phyloP scores from a whole-genome alignment of 2,113 vertebrate species.

The Carassius gibelio region DNA sequence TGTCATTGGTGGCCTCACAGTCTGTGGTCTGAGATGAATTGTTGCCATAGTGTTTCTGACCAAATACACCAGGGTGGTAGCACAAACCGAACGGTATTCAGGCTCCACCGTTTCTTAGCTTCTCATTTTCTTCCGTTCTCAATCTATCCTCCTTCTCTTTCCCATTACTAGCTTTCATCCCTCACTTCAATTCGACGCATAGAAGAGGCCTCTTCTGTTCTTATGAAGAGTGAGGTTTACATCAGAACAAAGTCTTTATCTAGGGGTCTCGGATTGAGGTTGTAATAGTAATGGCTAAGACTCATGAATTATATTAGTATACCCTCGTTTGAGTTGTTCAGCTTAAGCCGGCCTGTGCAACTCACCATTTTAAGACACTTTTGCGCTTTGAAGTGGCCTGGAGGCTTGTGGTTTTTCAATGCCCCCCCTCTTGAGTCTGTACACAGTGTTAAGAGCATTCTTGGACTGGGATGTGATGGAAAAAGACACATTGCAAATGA shows the following conservation, averaged over 20 bases:
- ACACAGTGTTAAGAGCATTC: slow-evolving; percentile 39
- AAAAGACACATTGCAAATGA: slow-evolving; percentile 27
- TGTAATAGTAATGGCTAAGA: not conserved
- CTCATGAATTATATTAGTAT: not conserved
- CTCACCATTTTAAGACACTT: slow-evolving; percentile 13
- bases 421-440: slow-evolving; percentile 21
- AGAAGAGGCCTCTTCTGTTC: slow-evolving; percentile 14
- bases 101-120: slow-evolving; percentile 1
- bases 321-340: not conserved
- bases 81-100: slow-evolving; percentile 12
- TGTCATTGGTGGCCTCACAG: slow-evolving; percentile 49
- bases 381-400: slow-evolving; percentile 33
- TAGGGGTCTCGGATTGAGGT: slow-evolving; percentile 7
- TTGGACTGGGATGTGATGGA: slow-evolving; percentile 33
- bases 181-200: slow-evolving; percentile 29
- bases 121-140: slow-evolving; percentile 29
- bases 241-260: slow-evolving; percentile 10
- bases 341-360: not conserved
- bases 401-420: slow-evolving; percentile 41
- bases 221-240: slow-evolving; percentile 27
- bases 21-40: slow-evolving; percentile 47
- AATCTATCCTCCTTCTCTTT: slow-evolving; percentile 48
- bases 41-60: slow-evolving; percentile 44
- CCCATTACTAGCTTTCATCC: slow-evolving; percentile 46
- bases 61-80: slow-evolving; percentile 51